Base-by-base conservation (phyloP, 2,888 invertebrate species). In the Pammene aurita region DNA sequence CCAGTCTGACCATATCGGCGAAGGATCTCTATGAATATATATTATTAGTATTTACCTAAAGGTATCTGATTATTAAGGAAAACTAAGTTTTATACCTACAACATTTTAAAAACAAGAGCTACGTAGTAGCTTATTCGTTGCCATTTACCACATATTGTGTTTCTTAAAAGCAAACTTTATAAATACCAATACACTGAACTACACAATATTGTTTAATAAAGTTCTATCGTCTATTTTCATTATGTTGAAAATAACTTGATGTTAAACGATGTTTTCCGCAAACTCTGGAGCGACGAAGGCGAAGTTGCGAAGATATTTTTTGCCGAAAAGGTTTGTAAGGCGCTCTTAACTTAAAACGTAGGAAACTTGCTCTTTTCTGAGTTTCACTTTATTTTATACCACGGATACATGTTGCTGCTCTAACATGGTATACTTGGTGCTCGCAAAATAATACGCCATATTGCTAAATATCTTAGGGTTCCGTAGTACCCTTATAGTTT, bases 341-440 rank as follows among this genome's bases (percentile, higher is more conserved):
- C 26, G 26, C 34, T 65, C 60, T 54, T 34, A 69, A 69, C 64
- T 65, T 69, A 34, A 63, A 65, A 60, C 58, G 64, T 18, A 18
- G 65, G 38, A 16, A 65, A 69, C 64, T 69, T 69, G 65, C 64
- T 69, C 69, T 65, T 60, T 64, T 48, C 35, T 11, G 38, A 68
- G 63, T 68, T 60, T 57, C 38, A 58, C 63, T 64, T 44, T 68
- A 42, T 7, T 4, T 4, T 38, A 6, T 63, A 46, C 35, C 57
- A 14, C 57, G 44, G 57, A 68, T 11, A 50, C 26, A 50, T 26
- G 50, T 50, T 13, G 50, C 50, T 50, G 26, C 18, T 16, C 0
- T 16, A 48, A 10, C 48, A 7, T 48, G 16, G 26, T 16, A 6
- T 0, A 50, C 50, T 48, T 14, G 18, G 16, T 48, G 26, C 5